phyloP scores from a whole-genome alignment of 2,113 vertebrate genomes.

The Xenopus borealis region DNA sequence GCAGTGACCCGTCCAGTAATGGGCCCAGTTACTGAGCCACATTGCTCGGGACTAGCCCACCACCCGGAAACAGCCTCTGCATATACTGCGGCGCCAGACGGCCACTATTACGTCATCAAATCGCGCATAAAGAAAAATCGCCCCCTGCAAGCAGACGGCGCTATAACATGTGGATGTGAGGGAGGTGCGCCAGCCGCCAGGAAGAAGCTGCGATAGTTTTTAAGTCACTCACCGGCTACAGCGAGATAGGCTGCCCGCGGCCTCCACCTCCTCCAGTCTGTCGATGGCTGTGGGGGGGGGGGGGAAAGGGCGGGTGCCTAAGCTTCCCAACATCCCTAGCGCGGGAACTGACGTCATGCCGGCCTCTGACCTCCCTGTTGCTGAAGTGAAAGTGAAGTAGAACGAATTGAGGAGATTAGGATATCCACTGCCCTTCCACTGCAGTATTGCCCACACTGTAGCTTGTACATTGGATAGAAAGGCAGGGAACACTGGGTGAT shows the following conservation, averaged over 20 bases:
- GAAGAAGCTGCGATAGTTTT: too few relatives aligned
- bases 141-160: not conserved
- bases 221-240: conserved; percentile 14
- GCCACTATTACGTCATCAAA: conserved; percentile 89
- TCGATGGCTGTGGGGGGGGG: conserved; percentile 31
- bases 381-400: not conserved
- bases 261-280: conserved; percentile 55
- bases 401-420: too few relatives aligned
- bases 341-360: conserved; percentile 28
- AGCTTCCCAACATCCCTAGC: conserved; percentile 66
- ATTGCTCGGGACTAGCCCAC: fast-evolving
- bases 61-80: fast-evolving
- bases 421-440: too few relatives aligned
- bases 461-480: too few relatives aligned
- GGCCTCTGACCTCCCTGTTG: conserved; percentile 5
- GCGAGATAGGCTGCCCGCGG: conserved; percentile 34
- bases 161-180: not conserved
- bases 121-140: conserved; percentile 61
- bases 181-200: not conserved
- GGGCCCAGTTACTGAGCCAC: too few relatives aligned
- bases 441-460: too few relatives aligned
- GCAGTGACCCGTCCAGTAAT: too few relatives aligned
- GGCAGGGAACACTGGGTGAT: too few relatives aligned
- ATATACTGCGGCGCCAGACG: conserved; percentile 33
- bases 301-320: conserved; percentile 74